Conservation (phyloP, 2,113 vertebrate species). For the Corythornis madagascariensis region DNA sequence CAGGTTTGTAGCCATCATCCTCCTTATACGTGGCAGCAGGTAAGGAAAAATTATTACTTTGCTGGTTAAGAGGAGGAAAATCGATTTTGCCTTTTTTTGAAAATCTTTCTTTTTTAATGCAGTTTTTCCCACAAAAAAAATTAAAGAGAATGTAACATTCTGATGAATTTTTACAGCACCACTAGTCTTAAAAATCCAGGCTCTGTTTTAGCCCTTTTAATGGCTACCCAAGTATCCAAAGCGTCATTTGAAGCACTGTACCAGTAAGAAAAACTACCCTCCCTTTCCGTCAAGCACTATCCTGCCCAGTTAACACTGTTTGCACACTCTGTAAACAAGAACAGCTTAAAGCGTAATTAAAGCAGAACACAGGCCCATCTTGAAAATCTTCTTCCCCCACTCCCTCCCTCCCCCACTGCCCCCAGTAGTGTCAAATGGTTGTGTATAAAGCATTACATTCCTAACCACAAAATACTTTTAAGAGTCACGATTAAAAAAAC, state of each 20-base stretch:
- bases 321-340: conserved; percentile 75
- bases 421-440: conserved; percentile 51
- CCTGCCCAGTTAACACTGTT: conserved; percentile 69
- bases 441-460: conserved; percentile 75
- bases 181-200: conserved; percentile 62
- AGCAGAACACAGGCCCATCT: conserved; percentile 70
- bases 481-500: conserved; percentile 61
- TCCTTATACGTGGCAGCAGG: conserved; percentile 46
- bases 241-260: conserved; percentile 58
- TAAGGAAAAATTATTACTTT: conserved; percentile 42
- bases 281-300: conserved; percentile 42
- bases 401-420: neutral
- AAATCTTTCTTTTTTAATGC: neutral
- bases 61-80: conserved; percentile 47
- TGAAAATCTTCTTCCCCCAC: conserved; percentile 61
- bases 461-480: conserved; percentile 68
- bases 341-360: conserved; percentile 73
- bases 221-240: conserved; percentile 57
- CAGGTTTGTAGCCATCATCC: conserved; percentile 47
- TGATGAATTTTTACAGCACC: conserved; percentile 71
- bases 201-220: conserved; percentile 67
- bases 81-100: neutral
- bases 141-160: conserved; percentile 44
- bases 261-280: conserved; percentile 62
- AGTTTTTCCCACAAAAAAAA: conserved; percentile 40